Evolutionary conservation across 2,888 invertebrate genomes (phyloP), one percentile per base, ranked within the genome.

Genomic region (Heliconius sara): DNA sequence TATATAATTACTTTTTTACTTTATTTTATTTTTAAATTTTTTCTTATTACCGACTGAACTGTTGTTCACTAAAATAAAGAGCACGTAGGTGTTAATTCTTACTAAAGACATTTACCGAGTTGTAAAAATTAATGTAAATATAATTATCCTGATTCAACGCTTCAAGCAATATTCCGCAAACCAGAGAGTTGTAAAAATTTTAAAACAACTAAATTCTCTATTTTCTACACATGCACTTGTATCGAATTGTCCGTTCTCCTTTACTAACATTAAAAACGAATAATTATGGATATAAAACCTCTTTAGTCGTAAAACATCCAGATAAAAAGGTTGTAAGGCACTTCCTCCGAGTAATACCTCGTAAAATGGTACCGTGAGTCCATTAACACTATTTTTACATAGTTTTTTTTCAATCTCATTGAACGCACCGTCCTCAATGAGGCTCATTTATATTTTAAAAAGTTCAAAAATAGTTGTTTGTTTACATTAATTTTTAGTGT

Each of bases 271-370:
- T 89, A 91, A 93, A 73, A 91, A 88, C 90, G 89, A 89, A 88
- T 93, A 92, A 94, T 94, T 94, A 94, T 92, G 93, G 88, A 90
- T 93, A 94, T 94, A 93, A 95, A 94, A 94, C 92, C 93, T 91
- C 92, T 91, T 90, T 89, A 84, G 88, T 89, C 93, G 88, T 94
- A 91, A 94, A 94, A 93, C 88, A 84, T 84, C 88, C 88, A 91
- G 92, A 93, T 93, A 93, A 93, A 94, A 93, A 92, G 90, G 90
- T 90, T 90, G 90, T 92, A 87, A 90, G 89, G 88, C 90, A 94
- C 94, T 94, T 95, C 94, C 94, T 93, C 86, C 85, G 86, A 83
- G 87, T 89, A 90, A 91, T 88, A 83, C 82, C 89, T 88, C 91
- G 91, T 94, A 93, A 94, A 95, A 93, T 90, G 88, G 89, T 89